Percentiles rank a stretch among this genome's conserved stretches.
These are phyloP conservation scores for Stictonetta naevosa DNA, from an alignment of 2,113 vertebrate genomes.

Conservation along the genomic window DNA sequence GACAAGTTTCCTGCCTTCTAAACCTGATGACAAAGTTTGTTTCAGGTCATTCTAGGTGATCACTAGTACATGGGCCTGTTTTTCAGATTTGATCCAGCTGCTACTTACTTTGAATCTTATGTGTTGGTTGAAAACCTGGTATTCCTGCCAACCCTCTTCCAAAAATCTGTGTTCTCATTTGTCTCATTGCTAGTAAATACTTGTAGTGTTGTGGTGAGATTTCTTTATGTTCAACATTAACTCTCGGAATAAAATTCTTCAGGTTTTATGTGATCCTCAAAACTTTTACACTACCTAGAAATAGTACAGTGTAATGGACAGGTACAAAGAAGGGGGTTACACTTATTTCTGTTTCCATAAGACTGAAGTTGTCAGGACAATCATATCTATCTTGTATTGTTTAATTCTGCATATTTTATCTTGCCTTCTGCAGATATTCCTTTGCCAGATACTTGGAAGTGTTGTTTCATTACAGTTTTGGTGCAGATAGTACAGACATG, in stretches of 20 bases:
- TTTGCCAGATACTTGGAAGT: not conserved
- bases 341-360: not conserved
- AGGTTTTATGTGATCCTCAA: not conserved
- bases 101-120: not conserved
- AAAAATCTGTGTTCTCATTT: not conserved
- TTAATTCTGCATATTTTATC: not conserved
- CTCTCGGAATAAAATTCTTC: not conserved
- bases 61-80: not conserved
- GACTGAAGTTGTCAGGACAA: too few relatives aligned
- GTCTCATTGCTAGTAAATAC: not conserved
- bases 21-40: not conserved
- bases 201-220: rapidly evolving
- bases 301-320: not conserved
- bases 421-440: not conserved
- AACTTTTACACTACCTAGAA: not conserved
- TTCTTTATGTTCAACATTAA: not conserved
- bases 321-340: rapidly evolving
- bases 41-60: not conserved
- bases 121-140: not conserved
- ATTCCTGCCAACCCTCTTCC: rapidly evolving
- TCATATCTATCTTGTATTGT: not conserved
- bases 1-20: not conserved
- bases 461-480: not conserved
- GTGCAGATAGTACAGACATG: not conserved
- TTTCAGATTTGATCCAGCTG: not conserved